These are phyloP conservation scores for Anastrepha obliqua DNA, from an alignment of 1,140 invertebrate species.

Conservation along the genomic window DNA sequence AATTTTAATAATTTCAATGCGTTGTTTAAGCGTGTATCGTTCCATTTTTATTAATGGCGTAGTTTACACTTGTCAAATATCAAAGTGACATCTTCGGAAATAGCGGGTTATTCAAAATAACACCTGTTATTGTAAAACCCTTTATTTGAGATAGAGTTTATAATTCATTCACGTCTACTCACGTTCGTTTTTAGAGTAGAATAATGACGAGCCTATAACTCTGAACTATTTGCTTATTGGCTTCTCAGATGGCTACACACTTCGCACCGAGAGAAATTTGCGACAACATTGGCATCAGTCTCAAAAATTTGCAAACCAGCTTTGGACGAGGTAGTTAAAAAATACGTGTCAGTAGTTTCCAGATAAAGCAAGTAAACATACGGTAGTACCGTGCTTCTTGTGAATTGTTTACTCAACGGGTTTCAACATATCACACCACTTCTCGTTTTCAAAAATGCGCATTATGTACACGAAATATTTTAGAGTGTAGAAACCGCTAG, in stretches of 20 bases:
- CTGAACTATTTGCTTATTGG: constrained; percentile 55
- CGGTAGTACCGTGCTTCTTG: neutral
- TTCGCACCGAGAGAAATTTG: neutral
- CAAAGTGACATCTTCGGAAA: no score
- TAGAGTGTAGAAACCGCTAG: no score
- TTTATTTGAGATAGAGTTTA: constrained; percentile 62
- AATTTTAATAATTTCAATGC: no score
- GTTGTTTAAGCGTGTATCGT: no score
- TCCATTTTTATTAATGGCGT: no score
- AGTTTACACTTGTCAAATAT: no score
- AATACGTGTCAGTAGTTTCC: constrained; percentile 56
- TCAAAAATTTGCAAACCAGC: constrained; percentile 46
- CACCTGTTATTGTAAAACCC: neutral
- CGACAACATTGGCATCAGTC: constrained; percentile 54
- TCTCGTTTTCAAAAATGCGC: no score
- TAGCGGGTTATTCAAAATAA: no score
- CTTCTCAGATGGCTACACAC: constrained; percentile 23
- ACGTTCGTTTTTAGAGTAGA: constrained; percentile 62
- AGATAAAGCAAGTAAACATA: constrained; percentile 38
- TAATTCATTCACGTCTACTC: constrained; percentile 62
- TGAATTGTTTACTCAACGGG: neutral
- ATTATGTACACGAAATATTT: no score
- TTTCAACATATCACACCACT: no score
- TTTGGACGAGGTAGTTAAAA: constrained; percentile 57
- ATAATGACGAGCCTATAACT: constrained; percentile 59